Evolutionary conservation across 2,797 vertebrate genomes (phyloP), one percentile per base, ranked within the genome.

Genomic region (Leuciscus waleckii): DNA sequence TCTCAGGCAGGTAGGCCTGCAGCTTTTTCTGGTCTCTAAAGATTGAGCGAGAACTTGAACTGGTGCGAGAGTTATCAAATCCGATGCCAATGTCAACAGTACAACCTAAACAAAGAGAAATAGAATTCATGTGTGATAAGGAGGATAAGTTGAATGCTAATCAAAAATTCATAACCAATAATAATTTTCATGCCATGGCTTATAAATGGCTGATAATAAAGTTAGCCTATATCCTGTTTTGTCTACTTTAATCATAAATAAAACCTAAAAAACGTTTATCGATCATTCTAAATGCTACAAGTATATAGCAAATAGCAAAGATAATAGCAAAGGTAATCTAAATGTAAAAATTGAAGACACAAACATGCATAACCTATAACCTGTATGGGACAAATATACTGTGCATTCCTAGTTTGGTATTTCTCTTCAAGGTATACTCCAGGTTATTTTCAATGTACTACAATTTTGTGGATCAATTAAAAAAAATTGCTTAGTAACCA

Each of bases 11-110:
- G 81, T 93, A 94, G 0, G 5, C 21, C 88, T 89, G 88, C 21
- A 98, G 92, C 75, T 91, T 95, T 86, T 82, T 81, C 79, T 95
- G 96, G 61, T 94, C 83, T 9, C 84, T 92, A 86, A 92, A 58
- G 39, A 95, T 87, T 11, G 63, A 71, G 23, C 83, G 84, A 16
- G 73, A 83, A 4, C 54, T 83, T 1, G 46, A 54, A 74, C 69
- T 5, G 21, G n/a, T 1, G 87, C 7, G 87, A 1, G 97, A 95
- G 85, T 95, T 94, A 87, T 98, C 97, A 32, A 98, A 94, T 67
- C 95, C 97, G 82, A 98, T 76, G 68, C 93, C 95, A 86, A 98
- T 92, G 82, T 97, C 95, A 17, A 97, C 82, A 39, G 21, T 74
- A 79, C 97, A 98, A 43, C 23, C 97, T 97, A 88, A 39, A 84